Conservation (phyloP, 2,113 vertebrate species). For the Chlorodrepanis virens region DNA sequence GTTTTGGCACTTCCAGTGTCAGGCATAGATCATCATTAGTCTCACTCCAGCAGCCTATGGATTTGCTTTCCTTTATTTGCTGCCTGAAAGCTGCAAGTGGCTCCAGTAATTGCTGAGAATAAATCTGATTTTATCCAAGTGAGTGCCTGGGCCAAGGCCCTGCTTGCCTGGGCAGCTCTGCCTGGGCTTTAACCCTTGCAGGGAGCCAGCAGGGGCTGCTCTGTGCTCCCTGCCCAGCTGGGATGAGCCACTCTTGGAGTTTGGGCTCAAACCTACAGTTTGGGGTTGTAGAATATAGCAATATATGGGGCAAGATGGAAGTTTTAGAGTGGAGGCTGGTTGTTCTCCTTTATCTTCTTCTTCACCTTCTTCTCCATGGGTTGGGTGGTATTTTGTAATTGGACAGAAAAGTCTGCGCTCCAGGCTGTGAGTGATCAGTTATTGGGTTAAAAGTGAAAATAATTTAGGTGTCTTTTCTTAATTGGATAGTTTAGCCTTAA, state of each 20-base stretch:
- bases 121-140: conserved; percentile 59
- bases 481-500: neutral
- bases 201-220: neutral
- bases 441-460: neutral
- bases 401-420: neutral
- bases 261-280: neutral
- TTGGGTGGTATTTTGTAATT: neutral
- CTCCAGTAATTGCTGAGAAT: conserved; percentile 39
- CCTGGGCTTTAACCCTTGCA: neutral
- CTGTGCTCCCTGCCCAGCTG: neutral
- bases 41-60: conserved; percentile 46
- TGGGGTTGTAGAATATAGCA: neutral
- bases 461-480: neutral
- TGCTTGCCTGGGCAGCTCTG: conserved; percentile 28
- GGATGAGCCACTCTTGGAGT: neutral
- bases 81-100: conserved; percentile 38
- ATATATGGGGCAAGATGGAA: neutral
- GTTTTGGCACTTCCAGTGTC: conserved; percentile 3
- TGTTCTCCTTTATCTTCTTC: too few species aligned
- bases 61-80: neutral
- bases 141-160: neutral
- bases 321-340: neutral
- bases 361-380: neutral
- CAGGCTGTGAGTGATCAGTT: neutral
- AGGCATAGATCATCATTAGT: conserved; percentile 35